Conservation (phyloP, 2,797 vertebrate species). For the Bovichtus diacanthus region DNA sequence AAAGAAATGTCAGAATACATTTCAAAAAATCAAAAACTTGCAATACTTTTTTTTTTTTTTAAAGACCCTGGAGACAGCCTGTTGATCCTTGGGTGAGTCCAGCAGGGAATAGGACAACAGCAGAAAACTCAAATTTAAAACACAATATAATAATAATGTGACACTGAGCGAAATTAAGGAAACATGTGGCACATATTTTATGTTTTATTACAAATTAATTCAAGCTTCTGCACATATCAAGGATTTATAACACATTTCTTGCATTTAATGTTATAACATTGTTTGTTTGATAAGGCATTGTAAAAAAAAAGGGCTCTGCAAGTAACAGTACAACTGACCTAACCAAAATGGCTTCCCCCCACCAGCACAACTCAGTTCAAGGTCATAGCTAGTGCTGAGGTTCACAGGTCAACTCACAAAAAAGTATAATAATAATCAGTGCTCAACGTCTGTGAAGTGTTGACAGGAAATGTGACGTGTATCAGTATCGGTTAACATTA, state of each 20-base stretch:
- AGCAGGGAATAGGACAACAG: not conserved
- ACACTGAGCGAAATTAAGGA: not conserved
- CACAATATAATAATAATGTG: not conserved
- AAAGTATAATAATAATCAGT: constrained; percentile 55
- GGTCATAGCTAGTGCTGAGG: constrained; percentile 69
- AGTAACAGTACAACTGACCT: constrained; percentile 54
- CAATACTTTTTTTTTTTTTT: not conserved
- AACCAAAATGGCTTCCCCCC: constrained; percentile 36
- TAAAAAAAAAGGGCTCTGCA: constrained; percentile 63
- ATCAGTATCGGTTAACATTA: constrained; percentile 51
- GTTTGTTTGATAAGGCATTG: constrained; percentile 74
- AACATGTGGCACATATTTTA: constrained; percentile 29
- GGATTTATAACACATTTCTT: constrained; percentile 70
- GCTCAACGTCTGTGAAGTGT: constrained; percentile 55
- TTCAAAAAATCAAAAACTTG: too few relatives aligned
- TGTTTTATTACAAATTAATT: constrained; percentile 83
- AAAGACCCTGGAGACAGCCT: not conserved
- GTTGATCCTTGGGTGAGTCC: not conserved
- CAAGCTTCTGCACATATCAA: constrained; percentile 77
- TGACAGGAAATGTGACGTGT: constrained; percentile 36
- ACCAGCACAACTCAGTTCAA: constrained; percentile 57
- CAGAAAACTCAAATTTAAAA: not conserved
- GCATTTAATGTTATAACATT: constrained; percentile 69
- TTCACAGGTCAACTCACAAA: constrained; percentile 65
- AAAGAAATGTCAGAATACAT: too few relatives aligned